Evolutionary conservation across 2,797 vertebrate species (phyloP).

Genomic region (Anguilla anguilla): DNA sequence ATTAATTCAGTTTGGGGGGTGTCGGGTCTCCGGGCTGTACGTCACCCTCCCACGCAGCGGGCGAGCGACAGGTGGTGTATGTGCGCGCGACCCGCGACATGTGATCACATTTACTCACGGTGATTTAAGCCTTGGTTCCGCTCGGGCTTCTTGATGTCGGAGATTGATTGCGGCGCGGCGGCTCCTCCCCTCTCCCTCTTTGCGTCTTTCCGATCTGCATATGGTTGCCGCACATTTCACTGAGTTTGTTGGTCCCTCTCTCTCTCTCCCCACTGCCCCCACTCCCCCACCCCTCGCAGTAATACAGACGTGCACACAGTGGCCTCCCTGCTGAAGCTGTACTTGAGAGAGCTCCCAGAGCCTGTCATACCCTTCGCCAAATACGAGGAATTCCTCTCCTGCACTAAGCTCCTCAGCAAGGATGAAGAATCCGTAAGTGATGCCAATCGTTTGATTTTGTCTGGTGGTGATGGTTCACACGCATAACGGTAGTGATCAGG

Average conservation of each 20-base stretch:
- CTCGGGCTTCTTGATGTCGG: not conserved
- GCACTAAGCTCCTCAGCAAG: slow-evolving; percentile 87
- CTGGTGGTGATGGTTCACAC: not conserved
- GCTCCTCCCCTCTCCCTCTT: not conserved
- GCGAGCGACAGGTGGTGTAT: slow-evolving; percentile 19
- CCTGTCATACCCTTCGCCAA: slow-evolving; percentile 92
- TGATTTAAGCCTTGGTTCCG: slow-evolving; percentile 24
- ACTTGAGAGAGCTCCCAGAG: slow-evolving; percentile 93
- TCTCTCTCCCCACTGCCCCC: slow-evolving; percentile 1
- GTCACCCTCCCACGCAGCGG: slow-evolving; percentile 33
- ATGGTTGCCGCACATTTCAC: too few relatives aligned
- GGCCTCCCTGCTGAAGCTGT: slow-evolving; percentile 93
- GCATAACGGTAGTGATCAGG: not conserved
- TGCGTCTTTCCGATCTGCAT: not conserved
- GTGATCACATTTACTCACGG: not conserved
- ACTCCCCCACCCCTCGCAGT: slow-evolving; percentile 65
- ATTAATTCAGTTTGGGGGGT: slow-evolving; percentile 36
- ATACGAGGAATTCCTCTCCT: slow-evolving; percentile 90
- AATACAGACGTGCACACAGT: slow-evolving; percentile 96
- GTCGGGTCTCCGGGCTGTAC: slow-evolving; percentile 32
- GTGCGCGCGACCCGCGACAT: not conserved
- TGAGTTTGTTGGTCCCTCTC: not conserved
- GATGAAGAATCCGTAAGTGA: slow-evolving; percentile 87
- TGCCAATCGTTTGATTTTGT: not conserved
- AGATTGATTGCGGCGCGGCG: not conserved